phyloP scores from a whole-genome alignment of 2,797 vertebrate species.

The Myotis pilosus region DNA sequence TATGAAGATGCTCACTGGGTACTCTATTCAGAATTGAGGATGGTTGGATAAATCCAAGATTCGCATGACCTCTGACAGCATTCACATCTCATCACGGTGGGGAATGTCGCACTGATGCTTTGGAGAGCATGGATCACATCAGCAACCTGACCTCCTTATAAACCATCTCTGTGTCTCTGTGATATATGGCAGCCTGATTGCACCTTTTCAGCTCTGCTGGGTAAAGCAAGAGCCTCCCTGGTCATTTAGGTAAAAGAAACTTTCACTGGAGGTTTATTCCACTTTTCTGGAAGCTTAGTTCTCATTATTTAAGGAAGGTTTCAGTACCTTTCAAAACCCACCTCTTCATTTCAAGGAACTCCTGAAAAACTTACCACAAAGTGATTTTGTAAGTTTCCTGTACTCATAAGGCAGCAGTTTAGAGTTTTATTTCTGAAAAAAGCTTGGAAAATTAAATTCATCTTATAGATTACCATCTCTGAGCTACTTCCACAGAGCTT shows the following conservation, averaged over 20 bases:
- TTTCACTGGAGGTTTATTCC: not conserved
- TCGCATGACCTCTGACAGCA: slow-evolving; percentile 19
- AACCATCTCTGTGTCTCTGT: not conserved
- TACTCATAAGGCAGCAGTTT: not conserved
- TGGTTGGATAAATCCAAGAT: slow-evolving; percentile 14
- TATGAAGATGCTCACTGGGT: not conserved
- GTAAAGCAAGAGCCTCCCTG: not conserved
- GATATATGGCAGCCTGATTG: not conserved
- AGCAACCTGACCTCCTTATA: not conserved
- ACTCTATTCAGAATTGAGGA: not conserved
- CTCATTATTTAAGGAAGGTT: slow-evolving; percentile 12
- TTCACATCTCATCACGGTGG: slow-evolving; percentile 38
- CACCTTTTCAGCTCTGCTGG: slow-evolving; percentile 1
- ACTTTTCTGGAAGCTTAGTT: not conserved
- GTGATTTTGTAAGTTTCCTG: not conserved
- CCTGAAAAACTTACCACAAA: not conserved
- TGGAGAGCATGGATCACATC: slow-evolving; percentile 15
- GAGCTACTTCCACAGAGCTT: not conserved
- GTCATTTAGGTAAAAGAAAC: slow-evolving; percentile 23
- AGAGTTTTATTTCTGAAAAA: not conserved
- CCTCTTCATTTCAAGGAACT: not conserved
- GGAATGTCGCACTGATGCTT: not conserved
- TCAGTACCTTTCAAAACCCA: not conserved
- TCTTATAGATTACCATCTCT: not conserved
- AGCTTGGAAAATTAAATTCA: not conserved